Evolutionary conservation across 64 coral and sea anemone genomes (phyloP), one percentile per base, ranked within the genome.

Genomic region (Acropora yongei): DNA sequence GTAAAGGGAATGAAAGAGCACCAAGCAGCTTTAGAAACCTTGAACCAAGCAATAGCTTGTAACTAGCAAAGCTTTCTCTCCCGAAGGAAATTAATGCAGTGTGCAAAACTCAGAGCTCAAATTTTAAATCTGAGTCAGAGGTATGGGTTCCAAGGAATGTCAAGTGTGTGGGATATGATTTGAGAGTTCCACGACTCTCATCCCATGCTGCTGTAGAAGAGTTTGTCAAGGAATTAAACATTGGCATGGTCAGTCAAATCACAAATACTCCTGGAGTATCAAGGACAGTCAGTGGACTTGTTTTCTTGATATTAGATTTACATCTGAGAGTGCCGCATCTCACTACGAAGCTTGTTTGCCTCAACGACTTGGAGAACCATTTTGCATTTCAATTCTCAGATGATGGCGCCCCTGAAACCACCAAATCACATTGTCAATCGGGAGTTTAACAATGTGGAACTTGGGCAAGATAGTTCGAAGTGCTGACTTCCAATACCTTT

Each of bases 61-160:
- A 89, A 89, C 60, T 89, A 89, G 17, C 72, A 89, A 39, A 89
- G 78, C 18, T 73, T 79, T 51, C 77, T 79, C 48, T 79, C 77
- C 30, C 40, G 39, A 67, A 43, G 87, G n/a, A 89, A 61, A 78
- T 89, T 67, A n/a, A 79, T 66, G 5, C 79, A 8, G 57, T 89
- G 42, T 79, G 87, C 42, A 89, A 89, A 79, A 78, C 87, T 17
- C 75, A 89, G 75, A 90, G 50, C 6, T 90, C 88, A 47, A 53
- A 47, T 72, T 90, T 90, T 72, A 77, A 90, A 80, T 11, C 57
- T 51, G 77, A 80, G 44, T 79, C 77, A 53, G 88, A 90, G 17
- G 44, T 90, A 48, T 90, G 88, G 88, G 41, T 90, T 39, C 88
- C 88, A 53, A 46, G 88, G 30, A 90, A 80, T 80, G 30, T 90